Percentiles rank a stretch among this genome's conserved stretches.
Evolutionary conservation across 2,797 vertebrate genomes (phyloP).

Genomic region (Xiphorhynchus erythropygius): DNA sequence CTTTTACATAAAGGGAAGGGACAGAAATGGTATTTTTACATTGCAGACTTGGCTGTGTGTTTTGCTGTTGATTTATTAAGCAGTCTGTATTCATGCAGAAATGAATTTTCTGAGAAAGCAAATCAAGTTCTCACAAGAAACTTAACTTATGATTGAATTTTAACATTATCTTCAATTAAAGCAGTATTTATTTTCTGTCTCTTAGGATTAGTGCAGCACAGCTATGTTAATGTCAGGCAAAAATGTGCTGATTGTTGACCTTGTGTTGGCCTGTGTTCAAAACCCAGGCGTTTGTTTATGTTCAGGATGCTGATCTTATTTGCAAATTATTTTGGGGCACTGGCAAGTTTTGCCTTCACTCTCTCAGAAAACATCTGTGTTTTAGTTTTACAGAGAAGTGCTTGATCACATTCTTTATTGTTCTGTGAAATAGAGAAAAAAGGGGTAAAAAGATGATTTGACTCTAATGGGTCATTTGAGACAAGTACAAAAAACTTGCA

Average conservation of each 20-base stretch:
- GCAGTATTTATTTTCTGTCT: constrained; percentile 62
- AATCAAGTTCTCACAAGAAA: constrained; percentile 68
- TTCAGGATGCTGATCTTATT: constrained; percentile 62
- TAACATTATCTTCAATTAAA: constrained; percentile 68
- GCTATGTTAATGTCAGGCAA: constrained; percentile 58
- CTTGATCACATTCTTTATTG: background rate
- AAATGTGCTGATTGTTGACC: constrained; percentile 67
- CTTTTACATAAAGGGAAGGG: background rate
- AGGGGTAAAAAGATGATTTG: background rate
- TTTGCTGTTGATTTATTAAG: constrained; percentile 13
- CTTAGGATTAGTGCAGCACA: constrained; percentile 51
- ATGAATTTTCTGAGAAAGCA: constrained; percentile 32
- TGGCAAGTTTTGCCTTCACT: constrained; percentile 25
- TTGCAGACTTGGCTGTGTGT: background rate
- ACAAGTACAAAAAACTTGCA: constrained; percentile 44
- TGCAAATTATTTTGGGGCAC: constrained; percentile 51
- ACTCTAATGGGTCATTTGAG: constrained; percentile 5
- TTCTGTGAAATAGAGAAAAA: background rate
- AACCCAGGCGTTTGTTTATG: constrained; percentile 49
- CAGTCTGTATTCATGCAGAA: constrained; percentile 20
- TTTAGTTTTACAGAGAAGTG: background rate
- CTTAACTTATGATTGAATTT: constrained; percentile 57
- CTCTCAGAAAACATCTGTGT: background rate
- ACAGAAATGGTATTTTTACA: background rate
- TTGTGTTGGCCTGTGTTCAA: constrained; percentile 51